phyloP scores from a whole-genome alignment of 2,797 vertebrate species.

The Sus cebifrons region DNA sequence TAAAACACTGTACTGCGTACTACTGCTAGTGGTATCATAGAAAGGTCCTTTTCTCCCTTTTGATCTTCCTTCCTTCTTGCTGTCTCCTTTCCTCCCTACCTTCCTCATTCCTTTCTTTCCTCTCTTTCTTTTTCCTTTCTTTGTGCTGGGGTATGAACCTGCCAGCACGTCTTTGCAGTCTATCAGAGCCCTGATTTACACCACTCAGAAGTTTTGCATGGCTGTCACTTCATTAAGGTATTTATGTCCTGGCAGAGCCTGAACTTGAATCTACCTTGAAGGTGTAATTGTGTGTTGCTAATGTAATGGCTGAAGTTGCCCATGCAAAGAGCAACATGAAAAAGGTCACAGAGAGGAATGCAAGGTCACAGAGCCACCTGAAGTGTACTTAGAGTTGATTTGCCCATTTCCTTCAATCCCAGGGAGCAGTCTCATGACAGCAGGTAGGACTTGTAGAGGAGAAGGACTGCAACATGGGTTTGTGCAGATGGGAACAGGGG shows the following conservation, averaged over 20 bases:
- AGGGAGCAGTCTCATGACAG: slow-evolving; percentile 32
- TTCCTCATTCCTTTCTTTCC: too few species aligned
- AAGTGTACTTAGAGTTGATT: slow-evolving; percentile 82
- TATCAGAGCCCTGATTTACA: slow-evolving; percentile 87
- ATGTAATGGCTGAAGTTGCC: slow-evolving; percentile 91
- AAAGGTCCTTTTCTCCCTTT: neutral
- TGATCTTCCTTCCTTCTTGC: neutral
- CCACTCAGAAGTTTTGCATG: slow-evolving; percentile 84
- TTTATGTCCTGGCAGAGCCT: slow-evolving; percentile 88
- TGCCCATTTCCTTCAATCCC: slow-evolving; percentile 74
- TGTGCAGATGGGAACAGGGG: slow-evolving; percentile 77
- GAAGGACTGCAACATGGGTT: slow-evolving; percentile 20
- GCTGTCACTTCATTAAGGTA: slow-evolving; percentile 89
- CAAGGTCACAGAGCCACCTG: slow-evolving; percentile 87
- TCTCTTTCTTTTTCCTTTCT: neutral
- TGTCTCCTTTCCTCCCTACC: neutral
- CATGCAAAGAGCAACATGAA: slow-evolving; percentile 89
- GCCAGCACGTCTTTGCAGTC: slow-evolving; percentile 84
- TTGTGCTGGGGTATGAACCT: slow-evolving; percentile 60
- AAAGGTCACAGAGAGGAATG: slow-evolving; percentile 88
- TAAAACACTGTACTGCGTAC: neutral
- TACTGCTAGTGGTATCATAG: neutral
- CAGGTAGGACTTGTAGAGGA: slow-evolving; percentile 56
- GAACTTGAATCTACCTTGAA: slow-evolving; percentile 93
- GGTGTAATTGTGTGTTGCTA: slow-evolving; percentile 93